Percentiles rank a stretch among this genome's conserved stretches.
phyloP scores from a whole-genome alignment of 2,113 vertebrate species.

The Sciurus niger region DNA sequence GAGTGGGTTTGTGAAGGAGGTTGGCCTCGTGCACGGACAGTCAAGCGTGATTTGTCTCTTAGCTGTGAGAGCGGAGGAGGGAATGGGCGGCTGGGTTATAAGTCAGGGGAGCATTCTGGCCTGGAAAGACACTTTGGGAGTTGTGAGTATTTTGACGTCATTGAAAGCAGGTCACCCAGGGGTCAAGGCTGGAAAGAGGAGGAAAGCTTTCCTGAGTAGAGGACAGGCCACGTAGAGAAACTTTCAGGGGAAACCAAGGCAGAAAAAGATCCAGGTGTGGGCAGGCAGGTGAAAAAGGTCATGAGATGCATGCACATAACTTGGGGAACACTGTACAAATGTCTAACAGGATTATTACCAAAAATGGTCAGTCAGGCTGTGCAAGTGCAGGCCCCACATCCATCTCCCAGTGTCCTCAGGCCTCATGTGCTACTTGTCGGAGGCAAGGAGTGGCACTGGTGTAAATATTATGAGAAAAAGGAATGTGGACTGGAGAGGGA shows the following conservation, averaged over 20 bases:
- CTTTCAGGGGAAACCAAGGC: fast-evolving
- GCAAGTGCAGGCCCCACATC: background rate
- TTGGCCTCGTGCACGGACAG: background rate
- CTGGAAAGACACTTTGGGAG: too few species aligned
- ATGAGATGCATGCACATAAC: background rate
- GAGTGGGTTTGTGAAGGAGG: too few species aligned
- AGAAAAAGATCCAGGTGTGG: fast-evolving
- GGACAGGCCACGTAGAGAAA: background rate
- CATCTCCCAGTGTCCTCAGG: background rate
- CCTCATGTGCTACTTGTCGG: background rate
- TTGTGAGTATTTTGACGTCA: background rate
- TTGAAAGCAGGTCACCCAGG: background rate
- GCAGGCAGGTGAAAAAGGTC: too few species aligned
- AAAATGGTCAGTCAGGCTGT: background rate
- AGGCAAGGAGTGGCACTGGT: background rate
- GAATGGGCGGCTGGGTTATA: background rate
- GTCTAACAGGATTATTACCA: background rate
- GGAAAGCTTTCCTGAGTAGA: background rate
- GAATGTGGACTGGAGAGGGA: background rate
- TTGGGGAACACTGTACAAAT: background rate
- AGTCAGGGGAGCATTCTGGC: background rate
- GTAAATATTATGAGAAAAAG: constrained; percentile 4
- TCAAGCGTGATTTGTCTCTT: background rate
- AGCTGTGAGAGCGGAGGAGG: too few species aligned
- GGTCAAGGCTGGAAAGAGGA: too few species aligned